These are phyloP conservation scores for Platycheirus albimanus DNA, from an alignment of 2,888 invertebrate species.

Conservation along the genomic window DNA sequence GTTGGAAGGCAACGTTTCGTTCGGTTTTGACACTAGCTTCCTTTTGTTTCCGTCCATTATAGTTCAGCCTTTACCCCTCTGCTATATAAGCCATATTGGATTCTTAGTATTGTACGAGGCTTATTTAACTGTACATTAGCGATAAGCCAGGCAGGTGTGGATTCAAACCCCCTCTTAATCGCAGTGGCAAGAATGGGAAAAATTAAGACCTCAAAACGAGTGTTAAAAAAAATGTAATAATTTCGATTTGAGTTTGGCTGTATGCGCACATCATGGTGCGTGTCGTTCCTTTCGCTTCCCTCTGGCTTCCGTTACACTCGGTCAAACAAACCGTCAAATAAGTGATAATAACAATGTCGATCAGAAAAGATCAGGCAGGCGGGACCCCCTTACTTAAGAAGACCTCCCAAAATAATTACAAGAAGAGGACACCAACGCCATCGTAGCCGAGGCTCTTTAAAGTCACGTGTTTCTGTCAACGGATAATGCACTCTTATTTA, in stretches of 20 bases:
- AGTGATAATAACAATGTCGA: conserved; percentile 54
- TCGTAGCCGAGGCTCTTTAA: background rate
- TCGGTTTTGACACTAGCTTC: too few species aligned
- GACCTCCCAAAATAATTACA: conserved; percentile 5
- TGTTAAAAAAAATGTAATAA: conserved; percentile 47
- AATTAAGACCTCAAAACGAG: conserved; percentile 66
- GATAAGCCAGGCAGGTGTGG: conserved; percentile 46
- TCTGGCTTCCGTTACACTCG: conserved; percentile 58
- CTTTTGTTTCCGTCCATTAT: too few species aligned
- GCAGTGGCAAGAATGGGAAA: conserved; percentile 68
- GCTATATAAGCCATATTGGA: too few species aligned
- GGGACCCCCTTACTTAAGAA: background rate
- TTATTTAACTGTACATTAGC: conserved; percentile 29
- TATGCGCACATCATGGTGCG: background rate
- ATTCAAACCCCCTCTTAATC: conserved; percentile 38
- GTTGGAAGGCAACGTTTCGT: too few species aligned
- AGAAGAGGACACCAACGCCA: background rate
- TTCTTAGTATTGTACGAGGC: too few species aligned
- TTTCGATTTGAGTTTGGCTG: conserved; percentile 38
- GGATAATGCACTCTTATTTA: conserved; percentile 57
- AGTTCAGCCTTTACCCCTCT: too few species aligned
- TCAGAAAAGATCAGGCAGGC: conserved; percentile 10
- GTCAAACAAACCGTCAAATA: conserved; percentile 43
- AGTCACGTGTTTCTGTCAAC: conserved; percentile 59
- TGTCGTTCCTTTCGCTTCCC: conserved; percentile 15